Base-by-base conservation (phyloP, 1,140 invertebrate genomes). In the Drosophila suzukii region DNA sequence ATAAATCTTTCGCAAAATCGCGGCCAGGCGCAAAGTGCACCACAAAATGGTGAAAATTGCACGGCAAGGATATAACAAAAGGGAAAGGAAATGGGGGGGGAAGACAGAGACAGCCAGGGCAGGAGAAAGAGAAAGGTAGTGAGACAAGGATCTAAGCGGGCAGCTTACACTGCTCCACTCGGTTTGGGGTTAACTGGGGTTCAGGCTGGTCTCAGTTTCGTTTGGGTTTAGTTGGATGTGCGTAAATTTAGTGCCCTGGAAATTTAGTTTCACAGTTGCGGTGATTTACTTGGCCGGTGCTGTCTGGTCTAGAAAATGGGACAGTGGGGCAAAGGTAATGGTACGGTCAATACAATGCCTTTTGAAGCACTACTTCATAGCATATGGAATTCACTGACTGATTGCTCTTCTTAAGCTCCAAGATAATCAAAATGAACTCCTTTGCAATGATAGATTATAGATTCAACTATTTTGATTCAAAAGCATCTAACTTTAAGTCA, bases 21-120 rank as follows among this genome's bases (percentile, higher is more conserved):
- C 84, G 84, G 67, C 75, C 75, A 76, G 83, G 83, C 73, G 84
- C 79, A 89, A 88, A 88, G 83, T 80, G 83, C 84, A 67, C 83
- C 83, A 80, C 79, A 88, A 88, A 88, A 88, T 80, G 83, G 76
- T 56, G 83, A 89, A 88, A 88, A 88, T 88, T 80, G 80, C 75
- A 75, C 84, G 73, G 73, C 80, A 83, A 83, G 72, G 58, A 77
- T 74, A 32, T 62, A 80, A 82, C 59, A 88, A 82, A 68, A 74
- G 76, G 56, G 56, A 44, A 30, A 61, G 63, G 44, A 68, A 47
- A 4, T 30, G 55, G 58, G 36, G 58, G 36, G 7, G 20, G 63
- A 8, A 27, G 53, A 34, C 24, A 17, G 36, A n/a, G 75, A 47
- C 20, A 70, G 58, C 3, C 27, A 57, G 36, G 13, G 36, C 7